Evolutionary conservation across 1,140 invertebrate genomes (phyloP), one percentile per base, ranked within the genome.

Genomic region (Panagrolaimus sp.): DNA sequence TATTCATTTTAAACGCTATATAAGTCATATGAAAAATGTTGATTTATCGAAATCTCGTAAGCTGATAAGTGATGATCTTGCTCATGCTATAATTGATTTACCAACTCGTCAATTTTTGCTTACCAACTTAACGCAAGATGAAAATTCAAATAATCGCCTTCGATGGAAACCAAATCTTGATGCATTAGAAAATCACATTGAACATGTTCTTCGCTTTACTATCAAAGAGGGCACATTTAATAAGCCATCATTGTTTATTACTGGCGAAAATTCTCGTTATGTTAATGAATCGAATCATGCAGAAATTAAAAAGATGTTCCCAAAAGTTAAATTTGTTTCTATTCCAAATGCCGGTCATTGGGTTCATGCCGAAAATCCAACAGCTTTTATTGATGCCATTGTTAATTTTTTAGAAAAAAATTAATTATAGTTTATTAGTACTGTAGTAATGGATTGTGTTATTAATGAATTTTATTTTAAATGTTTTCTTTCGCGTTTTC

Each of bases 331-430:
- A 71, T 87, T 96, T 67, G 82, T 87, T 66, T 90, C 89, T 78
- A 87, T 96, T 53, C 85, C 88, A 43, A 88, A 88, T 68, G 90
- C 92, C 20, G 91, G 91, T 7, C 93, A 96, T 83, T 92, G 92
- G 90, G 88, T 94, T 9, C 93, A 96, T 80, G 89, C 90, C 64
- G 92, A 96, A 72, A 90, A 93, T 82, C 91, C 93, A 1, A 78
- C 85, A 1, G 88, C 91, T 77, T 95, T 96, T 83, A 79, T 93
- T 9, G 84, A 84, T 38, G 48, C 78, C 31, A 73, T 87, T n/a
- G 68, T 70, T 57, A 61, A 81, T 20, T 86, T 85, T 72, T 63
- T 81, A 44, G 66, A 71, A 53, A n/a, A 44, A 42, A 61, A 68
- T 47, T 38, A 38, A 38, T 38, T 38, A 4, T 38, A 38, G 7